phyloP scores from a whole-genome alignment of 2,113 vertebrate genomes.

The Sinocyclocheilus grahami region DNA sequence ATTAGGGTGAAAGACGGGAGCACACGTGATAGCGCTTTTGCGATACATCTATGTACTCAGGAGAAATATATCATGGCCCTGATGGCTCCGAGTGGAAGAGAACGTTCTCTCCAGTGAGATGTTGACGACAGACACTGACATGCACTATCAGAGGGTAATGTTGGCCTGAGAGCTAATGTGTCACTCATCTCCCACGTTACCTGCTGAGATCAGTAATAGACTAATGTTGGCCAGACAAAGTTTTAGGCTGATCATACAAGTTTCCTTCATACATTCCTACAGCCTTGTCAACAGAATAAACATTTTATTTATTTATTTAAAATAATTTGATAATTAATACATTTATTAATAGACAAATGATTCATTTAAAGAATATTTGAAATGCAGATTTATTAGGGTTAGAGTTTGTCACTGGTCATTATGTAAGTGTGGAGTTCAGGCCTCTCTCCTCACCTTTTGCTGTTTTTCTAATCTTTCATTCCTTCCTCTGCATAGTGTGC shows the following conservation, averaged over 20 bases:
- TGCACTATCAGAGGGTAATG: not conserved
- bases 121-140: not conserved
- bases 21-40: slow-evolving; percentile 73
- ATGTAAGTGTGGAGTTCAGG: not conserved
- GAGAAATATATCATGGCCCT: slow-evolving; percentile 67
- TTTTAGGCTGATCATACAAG: not conserved
- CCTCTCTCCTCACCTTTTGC: slow-evolving; percentile 6
- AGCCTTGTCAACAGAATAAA: not conserved
- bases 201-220: not conserved
- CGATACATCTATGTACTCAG: slow-evolving; percentile 64
- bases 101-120: slow-evolving; percentile 16
- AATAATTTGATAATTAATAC: not conserved
- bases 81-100: slow-evolving; percentile 57
- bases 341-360: not conserved
- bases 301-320: not conserved
- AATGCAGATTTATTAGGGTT: not conserved
- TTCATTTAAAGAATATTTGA: not conserved
- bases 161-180: not conserved
- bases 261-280: not conserved
- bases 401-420: slow-evolving; percentile 2
- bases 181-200: slow-evolving; percentile 6
- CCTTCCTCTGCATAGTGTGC: slow-evolving; percentile 28
- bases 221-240: not conserved
- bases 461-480: slow-evolving; percentile 43
- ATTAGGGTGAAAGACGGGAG: slow-evolving; percentile 60